phyloP scores from a whole-genome alignment of 2,797 vertebrate genomes.

The Carduelis carduelis region DNA sequence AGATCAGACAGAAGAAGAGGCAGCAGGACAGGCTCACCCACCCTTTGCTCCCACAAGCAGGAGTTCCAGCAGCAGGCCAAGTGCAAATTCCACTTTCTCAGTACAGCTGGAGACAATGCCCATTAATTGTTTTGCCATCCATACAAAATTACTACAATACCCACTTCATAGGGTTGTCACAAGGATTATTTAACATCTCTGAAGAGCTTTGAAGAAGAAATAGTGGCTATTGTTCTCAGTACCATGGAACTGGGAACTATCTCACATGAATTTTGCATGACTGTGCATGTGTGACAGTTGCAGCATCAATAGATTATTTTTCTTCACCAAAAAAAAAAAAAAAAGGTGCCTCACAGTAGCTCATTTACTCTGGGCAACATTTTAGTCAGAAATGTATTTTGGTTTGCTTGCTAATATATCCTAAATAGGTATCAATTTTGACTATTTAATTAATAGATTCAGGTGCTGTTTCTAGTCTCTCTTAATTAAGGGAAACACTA shows the following conservation, averaged over 20 bases:
- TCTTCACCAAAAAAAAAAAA: neutral
- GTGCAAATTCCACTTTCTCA: neutral
- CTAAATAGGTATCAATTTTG: conserved; percentile 5
- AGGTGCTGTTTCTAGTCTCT: conserved; percentile 43
- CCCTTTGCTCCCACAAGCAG: neutral
- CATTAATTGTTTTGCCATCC: conserved; percentile 19
- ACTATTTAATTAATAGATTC: conserved; percentile 44
- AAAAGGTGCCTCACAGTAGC: neutral
- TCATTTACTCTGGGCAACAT: neutral
- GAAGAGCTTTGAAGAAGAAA: conserved; percentile 35
- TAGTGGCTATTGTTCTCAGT: conserved; percentile 1
- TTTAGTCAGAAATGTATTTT: conserved; percentile 15
- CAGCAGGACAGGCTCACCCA: neutral
- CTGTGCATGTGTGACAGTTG: neutral
- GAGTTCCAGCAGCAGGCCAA: neutral
- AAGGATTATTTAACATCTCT: conserved; percentile 37
- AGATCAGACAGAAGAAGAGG: neutral
- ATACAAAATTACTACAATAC: conserved; percentile 26
- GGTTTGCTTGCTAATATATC: conserved; percentile 1
- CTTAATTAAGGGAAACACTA: conserved; percentile 28
- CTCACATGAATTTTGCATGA: conserved; percentile 9
- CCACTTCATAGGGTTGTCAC: conserved; percentile 26
- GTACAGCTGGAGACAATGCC: neutral
- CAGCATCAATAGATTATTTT: neutral
- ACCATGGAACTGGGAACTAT: neutral